Conservation (phyloP, 2,797 vertebrate species). For the Etheostoma perlongum region DNA sequence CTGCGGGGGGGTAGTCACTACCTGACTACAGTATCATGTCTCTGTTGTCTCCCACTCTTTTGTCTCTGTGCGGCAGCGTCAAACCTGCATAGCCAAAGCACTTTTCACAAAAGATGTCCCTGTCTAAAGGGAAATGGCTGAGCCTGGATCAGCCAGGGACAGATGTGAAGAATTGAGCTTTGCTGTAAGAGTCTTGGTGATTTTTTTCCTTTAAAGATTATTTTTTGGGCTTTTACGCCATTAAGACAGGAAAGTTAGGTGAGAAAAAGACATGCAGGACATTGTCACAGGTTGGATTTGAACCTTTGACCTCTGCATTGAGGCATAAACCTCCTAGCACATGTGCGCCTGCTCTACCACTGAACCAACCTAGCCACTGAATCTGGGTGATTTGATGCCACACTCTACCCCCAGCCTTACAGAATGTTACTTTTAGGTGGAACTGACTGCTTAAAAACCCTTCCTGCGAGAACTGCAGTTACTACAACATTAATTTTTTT, state of each 20-base stretch:
- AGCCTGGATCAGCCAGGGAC: slow-evolving; percentile 32
- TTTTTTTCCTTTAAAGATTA: slow-evolving; percentile 8
- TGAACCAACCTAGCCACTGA: not conserved
- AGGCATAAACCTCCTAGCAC: too few relatives aligned
- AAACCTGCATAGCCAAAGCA: slow-evolving; percentile 42
- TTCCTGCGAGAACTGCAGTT: slow-evolving; percentile 19
- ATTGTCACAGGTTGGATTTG: too few relatives aligned
- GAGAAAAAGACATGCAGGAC: too few relatives aligned
- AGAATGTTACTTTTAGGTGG: slow-evolving; percentile 44
- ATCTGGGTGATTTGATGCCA: slow-evolving; percentile 54
- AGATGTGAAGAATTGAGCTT: slow-evolving; percentile 51
- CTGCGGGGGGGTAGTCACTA: slow-evolving; percentile 38
- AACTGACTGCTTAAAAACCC: slow-evolving; percentile 42
- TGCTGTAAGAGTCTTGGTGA: slow-evolving; percentile 56
- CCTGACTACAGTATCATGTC: slow-evolving; percentile 69
- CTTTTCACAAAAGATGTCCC: slow-evolving; percentile 44
- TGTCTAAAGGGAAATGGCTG: slow-evolving; percentile 2
- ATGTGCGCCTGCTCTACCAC: too few relatives aligned
- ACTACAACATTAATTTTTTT: slow-evolving; percentile 12
- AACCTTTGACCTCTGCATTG: too few relatives aligned
- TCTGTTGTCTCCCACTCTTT: slow-evolving; percentile 29
- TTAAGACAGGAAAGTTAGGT: too few relatives aligned
- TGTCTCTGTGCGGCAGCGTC: slow-evolving; percentile 19
- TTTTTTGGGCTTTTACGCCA: too few relatives aligned
- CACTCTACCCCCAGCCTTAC: slow-evolving; percentile 21